A percentile compares a stretch with the other conserved stretches of the same genome.
phyloP scores from a whole-genome alignment of 2,113 vertebrate species.

The Paramisgurnus dabryanus region DNA sequence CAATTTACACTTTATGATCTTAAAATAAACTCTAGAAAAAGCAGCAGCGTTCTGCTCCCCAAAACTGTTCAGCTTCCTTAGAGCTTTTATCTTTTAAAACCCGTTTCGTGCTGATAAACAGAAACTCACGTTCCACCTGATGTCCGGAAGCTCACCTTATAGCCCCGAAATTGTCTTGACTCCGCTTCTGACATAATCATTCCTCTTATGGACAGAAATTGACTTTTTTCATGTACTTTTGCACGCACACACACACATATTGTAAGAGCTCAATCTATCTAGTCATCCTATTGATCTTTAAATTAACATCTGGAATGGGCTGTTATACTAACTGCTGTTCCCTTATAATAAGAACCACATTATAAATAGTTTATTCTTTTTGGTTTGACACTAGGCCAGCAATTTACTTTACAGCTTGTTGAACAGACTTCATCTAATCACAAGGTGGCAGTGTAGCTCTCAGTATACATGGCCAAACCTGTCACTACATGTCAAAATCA shows the following conservation, averaged over 20 bases:
- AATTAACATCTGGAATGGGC: background rate
- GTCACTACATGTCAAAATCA: slow-evolving; percentile 41
- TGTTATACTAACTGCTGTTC: slow-evolving; percentile 4
- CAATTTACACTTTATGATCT: slow-evolving; percentile 9
- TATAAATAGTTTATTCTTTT: slow-evolving; percentile 14
- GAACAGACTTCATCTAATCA: slow-evolving; percentile 44
- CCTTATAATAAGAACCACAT: background rate
- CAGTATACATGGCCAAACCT: slow-evolving; percentile 48
- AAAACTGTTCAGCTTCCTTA: slow-evolving; percentile 1
- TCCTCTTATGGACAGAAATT: background rate
- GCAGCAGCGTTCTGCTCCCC: background rate
- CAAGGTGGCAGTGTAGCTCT: slow-evolving; percentile 72
- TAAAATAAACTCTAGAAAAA: background rate
- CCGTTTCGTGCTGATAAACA: slow-evolving; percentile 30
- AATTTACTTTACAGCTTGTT: slow-evolving; percentile 16
- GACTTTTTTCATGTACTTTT: background rate
- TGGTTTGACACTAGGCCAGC: background rate
- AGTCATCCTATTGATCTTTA: slow-evolving; percentile 17
- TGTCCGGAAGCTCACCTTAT: slow-evolving; percentile 32
- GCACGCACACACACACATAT: background rate
- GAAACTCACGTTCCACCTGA: background rate
- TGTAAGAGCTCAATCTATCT: background rate
- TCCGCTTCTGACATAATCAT: background rate
- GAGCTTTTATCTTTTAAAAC: slow-evolving; percentile 36
- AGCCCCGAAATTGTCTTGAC: background rate